Base-by-base conservation (phyloP, 2,888 invertebrate species). In the Chalcis sispes region DNA sequence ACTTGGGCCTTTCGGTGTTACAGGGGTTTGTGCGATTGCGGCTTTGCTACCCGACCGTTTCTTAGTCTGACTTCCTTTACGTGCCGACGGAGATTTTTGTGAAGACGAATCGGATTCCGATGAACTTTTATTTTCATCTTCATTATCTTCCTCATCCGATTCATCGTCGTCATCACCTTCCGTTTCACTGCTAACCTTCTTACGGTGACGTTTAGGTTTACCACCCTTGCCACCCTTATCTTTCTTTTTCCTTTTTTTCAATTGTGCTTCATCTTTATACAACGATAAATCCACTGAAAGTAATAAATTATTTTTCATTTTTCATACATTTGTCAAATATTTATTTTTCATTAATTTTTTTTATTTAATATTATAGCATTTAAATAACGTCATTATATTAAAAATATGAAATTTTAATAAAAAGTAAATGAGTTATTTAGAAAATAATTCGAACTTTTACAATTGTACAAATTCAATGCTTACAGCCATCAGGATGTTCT, bases 401-500 rank as follows among this genome's bases (percentile, higher is more conserved):
- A 64, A 32, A 61, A 52, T n/a, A 42, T 13, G 10, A 5, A 13
- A 56, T 36, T 3, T 20, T 59, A 23, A 23, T 18, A 58, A 54
- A 64, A 65, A 46, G 29, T 59, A 3, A 20, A 48, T 66, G 8
- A 46, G 13, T 2, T 4, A 20, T 50, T 50, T 50, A 32, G 48
- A 77, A 62, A 72, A 52, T n/a, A 56, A 40, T 7, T 61, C n/a
- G n/a, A n/a, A n/a, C n/a, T n/a, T 32, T 71, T 40, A 50, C 18
- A 46, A 72, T 52, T 36, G 59, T 61, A n/a, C 46, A 59, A 48
- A 29, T 32, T 25, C 25, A 56, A 76, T 79, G 92, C 95, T 92
- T 88, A 95, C 95, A 89, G 84, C 95, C 95, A 89, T 96, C 96
- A 0, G 96, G 95, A 89, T 95, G 95, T 84, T 95, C 95, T 88